These are phyloP conservation scores for Pseudochirops corinnae DNA, from an alignment of 2,797 vertebrate genomes.

Conservation along the genomic window DNA sequence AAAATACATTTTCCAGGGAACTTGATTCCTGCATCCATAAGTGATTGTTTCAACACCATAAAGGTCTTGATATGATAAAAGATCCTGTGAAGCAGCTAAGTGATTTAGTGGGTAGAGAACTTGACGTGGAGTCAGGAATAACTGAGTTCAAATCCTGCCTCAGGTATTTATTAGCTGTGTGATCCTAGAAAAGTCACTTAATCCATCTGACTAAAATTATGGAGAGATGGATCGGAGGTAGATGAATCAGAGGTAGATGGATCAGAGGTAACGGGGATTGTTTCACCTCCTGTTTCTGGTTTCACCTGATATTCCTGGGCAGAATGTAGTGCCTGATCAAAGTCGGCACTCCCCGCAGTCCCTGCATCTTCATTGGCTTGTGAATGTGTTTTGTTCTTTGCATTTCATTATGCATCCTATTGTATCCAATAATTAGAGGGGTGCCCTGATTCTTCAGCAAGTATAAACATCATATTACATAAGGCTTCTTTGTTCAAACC, in stretches of 20 bases:
- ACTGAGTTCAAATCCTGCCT: neutral
- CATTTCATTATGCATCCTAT: neutral
- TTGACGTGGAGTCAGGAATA: neutral
- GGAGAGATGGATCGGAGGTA: neutral
- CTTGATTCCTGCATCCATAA: neutral
- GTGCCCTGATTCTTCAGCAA: neutral
- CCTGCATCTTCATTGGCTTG: neutral
- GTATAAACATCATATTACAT: constrained; percentile 10
- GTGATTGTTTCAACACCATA: neutral
- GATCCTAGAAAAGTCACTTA: neutral
- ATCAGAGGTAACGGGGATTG: neutral
- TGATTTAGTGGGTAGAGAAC: neutral
- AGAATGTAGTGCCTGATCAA: neutral
- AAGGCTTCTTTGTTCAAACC: neutral
- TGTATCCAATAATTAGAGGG: neutral
- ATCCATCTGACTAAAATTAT: neutral
- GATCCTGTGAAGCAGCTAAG: neutral
- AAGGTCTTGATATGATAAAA: neutral
- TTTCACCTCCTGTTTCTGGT: neutral
- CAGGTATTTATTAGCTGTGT: neutral
- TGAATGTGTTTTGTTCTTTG: neutral
- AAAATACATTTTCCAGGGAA: neutral
- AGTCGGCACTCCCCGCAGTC: neutral
- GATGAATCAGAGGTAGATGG: too few species aligned
- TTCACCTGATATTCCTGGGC: neutral